Percentiles rank a stretch among this genome's conserved stretches.
Evolutionary conservation across 2,113 vertebrate species (phyloP).

Genomic region (Phalacrocorax pelagicus): DNA sequence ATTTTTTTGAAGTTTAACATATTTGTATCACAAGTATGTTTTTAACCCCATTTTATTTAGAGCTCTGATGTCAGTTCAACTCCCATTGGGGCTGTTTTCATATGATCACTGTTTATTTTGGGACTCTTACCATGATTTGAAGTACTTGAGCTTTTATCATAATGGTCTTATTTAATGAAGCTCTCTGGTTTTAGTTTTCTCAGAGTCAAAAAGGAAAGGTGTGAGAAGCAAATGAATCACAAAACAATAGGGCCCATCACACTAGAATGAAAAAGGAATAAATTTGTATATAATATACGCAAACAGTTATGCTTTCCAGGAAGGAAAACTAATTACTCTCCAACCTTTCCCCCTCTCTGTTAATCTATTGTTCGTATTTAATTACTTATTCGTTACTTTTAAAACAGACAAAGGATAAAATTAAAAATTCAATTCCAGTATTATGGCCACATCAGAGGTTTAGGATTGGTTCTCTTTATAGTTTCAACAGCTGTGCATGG

Average conservation of each 20-base stretch:
- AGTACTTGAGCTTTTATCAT: not conserved
- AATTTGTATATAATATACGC: not conserved
- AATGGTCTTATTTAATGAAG: not conserved
- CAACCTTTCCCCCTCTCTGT: not conserved
- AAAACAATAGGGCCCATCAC: not conserved
- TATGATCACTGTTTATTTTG: not conserved
- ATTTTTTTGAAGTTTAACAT: not conserved
- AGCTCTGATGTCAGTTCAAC: not conserved
- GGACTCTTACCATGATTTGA: not conserved
- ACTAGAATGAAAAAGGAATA: conserved; percentile 1
- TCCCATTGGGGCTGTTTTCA: not conserved
- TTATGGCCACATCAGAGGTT: not conserved
- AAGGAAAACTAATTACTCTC: not conserved
- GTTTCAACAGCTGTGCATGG: not conserved
- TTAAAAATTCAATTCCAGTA: not conserved
- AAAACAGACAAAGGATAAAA: not conserved
- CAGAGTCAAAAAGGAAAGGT: not conserved
- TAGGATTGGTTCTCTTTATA: not conserved
- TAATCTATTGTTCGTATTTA: not conserved
- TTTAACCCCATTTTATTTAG: not conserved
- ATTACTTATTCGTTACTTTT: not conserved
- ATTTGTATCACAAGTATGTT: not conserved
- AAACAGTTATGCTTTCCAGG: not conserved
- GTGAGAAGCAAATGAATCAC: not conserved
- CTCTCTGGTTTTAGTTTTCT: not conserved